These are phyloP conservation scores for Kryphioiulus occultus DNA, from an alignment of 2,888 invertebrate genomes.

Conservation along the genomic window DNA sequence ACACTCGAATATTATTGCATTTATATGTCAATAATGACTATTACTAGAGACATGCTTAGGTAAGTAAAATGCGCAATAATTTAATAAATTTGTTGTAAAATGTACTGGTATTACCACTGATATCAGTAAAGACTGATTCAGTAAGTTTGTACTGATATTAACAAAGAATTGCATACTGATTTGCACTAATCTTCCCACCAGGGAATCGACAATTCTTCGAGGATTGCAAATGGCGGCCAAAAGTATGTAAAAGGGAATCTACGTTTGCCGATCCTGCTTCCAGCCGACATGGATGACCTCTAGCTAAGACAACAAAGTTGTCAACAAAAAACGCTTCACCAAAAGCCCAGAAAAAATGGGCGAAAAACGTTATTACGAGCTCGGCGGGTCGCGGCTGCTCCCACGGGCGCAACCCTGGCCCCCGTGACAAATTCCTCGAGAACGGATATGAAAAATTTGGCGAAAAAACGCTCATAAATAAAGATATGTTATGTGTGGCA, in stretches of 20 bases:
- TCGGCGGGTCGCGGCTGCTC: constrained; percentile 13
- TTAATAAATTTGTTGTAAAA: too few species aligned
- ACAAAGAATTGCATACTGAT: too few species aligned
- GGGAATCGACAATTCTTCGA: too few species aligned
- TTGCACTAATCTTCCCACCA: too few species aligned
- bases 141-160: too few species aligned
- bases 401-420: constrained; percentile 32
- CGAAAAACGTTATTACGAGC: constrained; percentile 12
- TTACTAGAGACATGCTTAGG: too few species aligned
- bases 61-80: too few species aligned
- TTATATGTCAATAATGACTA: too few species aligned
- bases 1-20: too few species aligned
- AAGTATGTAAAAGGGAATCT: background rate
- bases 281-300: background rate
- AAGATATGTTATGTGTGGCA: constrained; percentile 40
- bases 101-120: too few species aligned
- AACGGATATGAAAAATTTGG: constrained; percentile 36
- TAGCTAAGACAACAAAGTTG: background rate
- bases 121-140: too few species aligned
- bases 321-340: background rate
- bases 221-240: background rate
- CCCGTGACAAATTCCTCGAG: constrained; percentile 39
- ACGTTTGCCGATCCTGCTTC: background rate
- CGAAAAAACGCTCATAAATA: constrained; percentile 30
- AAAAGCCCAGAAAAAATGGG: background rate